Percentiles rank a stretch among this genome's conserved stretches.
Evolutionary conservation across 2,888 invertebrate genomes (phyloP).

Genomic region (Lamellibrachia columna): DNA sequence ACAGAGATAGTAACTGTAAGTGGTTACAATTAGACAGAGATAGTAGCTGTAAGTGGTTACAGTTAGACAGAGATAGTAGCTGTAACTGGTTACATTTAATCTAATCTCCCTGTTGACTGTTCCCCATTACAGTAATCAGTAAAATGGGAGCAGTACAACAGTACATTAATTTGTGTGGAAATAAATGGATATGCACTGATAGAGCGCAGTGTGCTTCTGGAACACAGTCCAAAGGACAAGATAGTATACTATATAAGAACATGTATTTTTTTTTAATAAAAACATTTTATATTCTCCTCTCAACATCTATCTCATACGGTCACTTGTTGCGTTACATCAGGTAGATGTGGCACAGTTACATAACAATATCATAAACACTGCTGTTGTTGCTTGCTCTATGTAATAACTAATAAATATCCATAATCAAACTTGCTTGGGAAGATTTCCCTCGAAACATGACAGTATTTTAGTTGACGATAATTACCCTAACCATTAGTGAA

Average conservation of each 20-base stretch:
- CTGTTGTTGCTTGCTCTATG: too few species aligned
- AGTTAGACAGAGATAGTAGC: too few species aligned
- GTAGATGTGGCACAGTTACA: too few species aligned
- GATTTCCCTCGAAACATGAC: background rate
- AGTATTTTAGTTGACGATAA: background rate
- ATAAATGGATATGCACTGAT: background rate
- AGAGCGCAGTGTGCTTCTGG: background rate
- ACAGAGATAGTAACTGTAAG: too few species aligned
- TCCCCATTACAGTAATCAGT: too few species aligned
- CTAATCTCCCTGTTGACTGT: too few species aligned
- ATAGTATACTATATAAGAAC: background rate
- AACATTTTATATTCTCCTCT: background rate
- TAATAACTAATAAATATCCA: background rate
- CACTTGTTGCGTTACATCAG: too few species aligned
- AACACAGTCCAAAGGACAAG: background rate
- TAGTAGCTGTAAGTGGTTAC: too few species aligned
- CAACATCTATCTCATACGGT: background rate
- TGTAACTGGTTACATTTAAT: too few species aligned
- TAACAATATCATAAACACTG: too few species aligned
- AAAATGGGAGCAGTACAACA: background rate
- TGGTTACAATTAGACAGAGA: too few species aligned
- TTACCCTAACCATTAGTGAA: background rate
- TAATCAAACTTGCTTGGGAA: background rate
- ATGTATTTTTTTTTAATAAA: background rate
- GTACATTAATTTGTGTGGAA: background rate